Conservation (phyloP, 2,113 vertebrate species). For the Laterallus jamaicensis region DNA sequence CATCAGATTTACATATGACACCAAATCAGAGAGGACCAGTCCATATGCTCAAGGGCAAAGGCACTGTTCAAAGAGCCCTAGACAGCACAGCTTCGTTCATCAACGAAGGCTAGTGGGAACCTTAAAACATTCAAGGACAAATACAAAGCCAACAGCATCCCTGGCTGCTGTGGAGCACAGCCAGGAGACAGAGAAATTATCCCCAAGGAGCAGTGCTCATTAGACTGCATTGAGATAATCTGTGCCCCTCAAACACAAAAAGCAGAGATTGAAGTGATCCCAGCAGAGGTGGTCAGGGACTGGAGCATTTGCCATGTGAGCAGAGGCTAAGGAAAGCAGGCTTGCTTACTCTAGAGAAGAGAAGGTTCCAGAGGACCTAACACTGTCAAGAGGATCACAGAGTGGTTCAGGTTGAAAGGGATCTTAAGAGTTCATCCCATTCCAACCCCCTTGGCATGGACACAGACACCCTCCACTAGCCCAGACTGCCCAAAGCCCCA, state of each 20-base stretch:
- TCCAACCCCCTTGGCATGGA: no score
- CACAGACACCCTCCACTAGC: no score
- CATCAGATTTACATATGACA: background rate
- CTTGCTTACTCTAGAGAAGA: background rate
- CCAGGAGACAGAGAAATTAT: background rate
- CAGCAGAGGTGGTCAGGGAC: background rate
- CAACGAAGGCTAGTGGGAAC: background rate
- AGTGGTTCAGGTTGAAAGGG: no score
- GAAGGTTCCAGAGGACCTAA: background rate
- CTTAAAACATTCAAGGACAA: background rate
- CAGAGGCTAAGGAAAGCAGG: background rate
- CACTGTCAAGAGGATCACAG: background rate
- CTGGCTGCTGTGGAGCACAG: background rate
- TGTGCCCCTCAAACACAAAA: background rate
- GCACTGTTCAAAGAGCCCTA: background rate
- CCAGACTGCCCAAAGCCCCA: no score
- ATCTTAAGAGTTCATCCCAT: no score
- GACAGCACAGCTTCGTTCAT: no score
- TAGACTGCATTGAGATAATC: background rate
- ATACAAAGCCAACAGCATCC: background rate
- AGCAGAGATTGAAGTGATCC: background rate
- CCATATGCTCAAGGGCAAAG: rapidly evolving
- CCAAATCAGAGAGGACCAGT: no score
- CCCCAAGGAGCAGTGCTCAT: background rate
- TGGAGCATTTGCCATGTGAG: background rate